These are phyloP conservation scores for Campoletis raptor DNA, from an alignment of 2,888 invertebrate species.

Conservation along the genomic window DNA sequence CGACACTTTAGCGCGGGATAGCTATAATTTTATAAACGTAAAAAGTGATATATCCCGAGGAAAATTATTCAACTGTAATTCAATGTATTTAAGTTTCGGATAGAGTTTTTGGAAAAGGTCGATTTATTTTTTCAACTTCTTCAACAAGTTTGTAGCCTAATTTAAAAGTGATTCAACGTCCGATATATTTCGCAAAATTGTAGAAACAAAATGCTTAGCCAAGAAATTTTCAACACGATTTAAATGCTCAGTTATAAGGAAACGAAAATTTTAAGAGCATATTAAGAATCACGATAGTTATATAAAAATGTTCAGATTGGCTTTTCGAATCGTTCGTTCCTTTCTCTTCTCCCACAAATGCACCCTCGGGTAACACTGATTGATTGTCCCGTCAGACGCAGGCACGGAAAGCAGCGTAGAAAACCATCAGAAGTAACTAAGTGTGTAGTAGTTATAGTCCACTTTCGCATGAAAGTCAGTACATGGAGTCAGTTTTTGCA, in stretches of 20 bases:
- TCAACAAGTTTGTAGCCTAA: background rate
- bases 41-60: background rate
- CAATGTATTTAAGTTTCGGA: background rate
- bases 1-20: conserved; percentile 24
- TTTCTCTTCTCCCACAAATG: conserved; percentile 66
- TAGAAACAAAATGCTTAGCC: background rate
- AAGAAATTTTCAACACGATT: conserved; percentile 3
- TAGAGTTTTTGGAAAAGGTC: background rate
- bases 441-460: conserved; percentile 65
- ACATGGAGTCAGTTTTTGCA: conserved; percentile 32
- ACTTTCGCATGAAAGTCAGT: conserved; percentile 28
- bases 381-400: conserved; percentile 84
- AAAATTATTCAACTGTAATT: background rate
- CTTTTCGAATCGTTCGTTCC: conserved; percentile 31
- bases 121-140: background rate
- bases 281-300: conserved; percentile 1
- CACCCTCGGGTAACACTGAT: conserved; percentile 73
- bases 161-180: background rate
- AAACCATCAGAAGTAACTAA: conserved; percentile 82
- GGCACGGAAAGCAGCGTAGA: conserved; percentile 76
- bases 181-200: no score
- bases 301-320: conserved; percentile 35
- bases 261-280: conserved; percentile 14
- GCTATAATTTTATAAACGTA: conserved; percentile 30
- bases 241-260: conserved; percentile 1